These are phyloP conservation scores for Porphyrio hochstetteri DNA, from an alignment of 2,113 vertebrate genomes.

Conservation along the genomic window DNA sequence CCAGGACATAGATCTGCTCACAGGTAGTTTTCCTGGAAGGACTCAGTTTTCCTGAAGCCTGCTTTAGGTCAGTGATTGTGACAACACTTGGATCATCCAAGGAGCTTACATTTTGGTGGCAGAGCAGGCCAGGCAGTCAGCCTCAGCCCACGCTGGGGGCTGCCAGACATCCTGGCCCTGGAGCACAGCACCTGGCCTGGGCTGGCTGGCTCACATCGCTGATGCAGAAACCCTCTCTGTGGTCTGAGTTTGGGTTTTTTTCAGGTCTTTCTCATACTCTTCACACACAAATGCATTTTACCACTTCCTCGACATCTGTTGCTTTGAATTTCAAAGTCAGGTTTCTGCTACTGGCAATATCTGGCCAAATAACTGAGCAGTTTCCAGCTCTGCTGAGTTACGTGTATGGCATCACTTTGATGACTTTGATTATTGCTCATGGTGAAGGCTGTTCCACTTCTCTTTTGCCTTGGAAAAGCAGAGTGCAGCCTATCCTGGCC, in stretches of 20 bases:
- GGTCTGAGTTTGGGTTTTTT: rapidly evolving
- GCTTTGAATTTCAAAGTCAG: not conserved
- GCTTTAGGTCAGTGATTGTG: not conserved
- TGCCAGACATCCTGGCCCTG: not conserved
- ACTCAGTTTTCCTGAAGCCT: not conserved
- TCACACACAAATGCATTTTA: not conserved
- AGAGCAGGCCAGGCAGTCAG: not conserved
- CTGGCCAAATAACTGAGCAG: not conserved
- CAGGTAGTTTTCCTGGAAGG: not conserved
- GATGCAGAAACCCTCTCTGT: not conserved
- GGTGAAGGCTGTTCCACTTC: not conserved
- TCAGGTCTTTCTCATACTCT: not conserved
- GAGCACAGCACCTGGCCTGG: rapidly evolving
- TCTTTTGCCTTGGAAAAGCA: not conserved
- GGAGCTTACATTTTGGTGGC: not conserved
- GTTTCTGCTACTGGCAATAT: not conserved
- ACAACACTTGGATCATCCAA: rapidly evolving
- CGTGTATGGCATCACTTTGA: not conserved
- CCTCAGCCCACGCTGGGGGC: not conserved
- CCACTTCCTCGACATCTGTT: not conserved
- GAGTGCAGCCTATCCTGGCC: not conserved
- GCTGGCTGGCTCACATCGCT: not conserved
- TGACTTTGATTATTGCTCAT: not conserved
- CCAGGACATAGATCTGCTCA: not conserved
- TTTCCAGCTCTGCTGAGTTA: not conserved